Conservation (phyloP, 2,888 invertebrate genomes). For the Diaperis boleti region DNA sequence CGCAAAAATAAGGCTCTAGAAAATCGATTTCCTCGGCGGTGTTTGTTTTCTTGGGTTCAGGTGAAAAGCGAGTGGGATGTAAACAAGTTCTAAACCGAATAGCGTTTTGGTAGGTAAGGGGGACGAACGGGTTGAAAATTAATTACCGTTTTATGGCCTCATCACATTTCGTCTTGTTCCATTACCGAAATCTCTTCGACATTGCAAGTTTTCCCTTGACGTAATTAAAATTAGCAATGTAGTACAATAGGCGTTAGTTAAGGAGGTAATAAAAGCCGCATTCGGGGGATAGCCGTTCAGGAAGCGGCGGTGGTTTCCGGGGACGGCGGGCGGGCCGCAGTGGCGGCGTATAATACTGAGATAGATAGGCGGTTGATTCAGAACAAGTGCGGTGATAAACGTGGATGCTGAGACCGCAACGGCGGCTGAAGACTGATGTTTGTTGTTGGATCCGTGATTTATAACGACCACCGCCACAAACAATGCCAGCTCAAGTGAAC, state of each 20-base stretch:
- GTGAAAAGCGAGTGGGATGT: conserved; percentile 29
- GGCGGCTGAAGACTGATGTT: conserved; percentile 63
- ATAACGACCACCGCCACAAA: conserved; percentile 62
- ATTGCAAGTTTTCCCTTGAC: conserved; percentile 31
- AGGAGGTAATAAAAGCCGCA: conserved; percentile 41
- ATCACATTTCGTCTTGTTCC: conserved; percentile 37
- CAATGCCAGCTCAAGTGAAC: conserved; percentile 53
- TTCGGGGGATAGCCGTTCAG: conserved; percentile 11
- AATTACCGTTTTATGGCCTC: conserved; percentile 51
- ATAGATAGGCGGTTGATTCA: conserved; percentile 65
- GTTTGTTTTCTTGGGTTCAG: conserved; percentile 23
- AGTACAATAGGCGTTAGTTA: conserved; percentile 46
- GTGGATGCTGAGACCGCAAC: conserved; percentile 63
- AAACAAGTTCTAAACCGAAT: conserved; percentile 25
- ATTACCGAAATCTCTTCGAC: conserved; percentile 34
- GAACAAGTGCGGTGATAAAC: conserved; percentile 66
- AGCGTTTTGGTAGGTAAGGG: neutral
- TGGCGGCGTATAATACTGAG: conserved; percentile 52
- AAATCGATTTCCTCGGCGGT: conserved; percentile 4
- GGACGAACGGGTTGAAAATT: conserved; percentile 52
- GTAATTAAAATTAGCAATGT: conserved; percentile 50
- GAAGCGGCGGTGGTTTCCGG: conserved; percentile 37
- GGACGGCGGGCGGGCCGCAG: too few species aligned
- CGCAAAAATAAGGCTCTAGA: neutral
- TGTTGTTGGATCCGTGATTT: conserved; percentile 65